Conservation (phyloP, 2,113 vertebrate genomes). For the Glaucomys volans region DNA sequence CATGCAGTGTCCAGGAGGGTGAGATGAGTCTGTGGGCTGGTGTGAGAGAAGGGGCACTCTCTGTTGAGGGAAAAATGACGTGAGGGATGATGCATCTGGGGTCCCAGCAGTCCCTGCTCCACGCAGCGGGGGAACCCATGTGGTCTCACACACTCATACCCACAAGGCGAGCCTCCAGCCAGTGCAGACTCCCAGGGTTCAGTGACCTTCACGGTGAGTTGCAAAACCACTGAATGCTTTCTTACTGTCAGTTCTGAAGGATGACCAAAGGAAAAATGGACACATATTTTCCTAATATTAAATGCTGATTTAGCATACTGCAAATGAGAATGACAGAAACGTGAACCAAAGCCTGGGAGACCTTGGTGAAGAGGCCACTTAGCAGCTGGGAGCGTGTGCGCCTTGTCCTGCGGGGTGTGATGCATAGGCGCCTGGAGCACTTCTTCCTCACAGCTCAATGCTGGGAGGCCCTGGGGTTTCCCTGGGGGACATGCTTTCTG, state of each 20-base stretch:
- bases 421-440: too few relatives aligned
- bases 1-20: not conserved
- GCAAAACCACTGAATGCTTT: not conserved
- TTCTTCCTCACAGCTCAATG: too few relatives aligned
- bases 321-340: not conserved
- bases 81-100: too few relatives aligned
- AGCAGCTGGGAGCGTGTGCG: not conserved
- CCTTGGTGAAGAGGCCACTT: too few relatives aligned
- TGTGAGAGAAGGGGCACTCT: not conserved
- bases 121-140: not conserved
- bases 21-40: not conserved
- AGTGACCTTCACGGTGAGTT: not conserved
- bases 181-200: too few relatives aligned
- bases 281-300: not conserved
- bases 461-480: too few relatives aligned
- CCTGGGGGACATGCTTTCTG: too few relatives aligned
- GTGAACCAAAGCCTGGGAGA: too few relatives aligned
- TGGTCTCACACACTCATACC: fast-evolving
- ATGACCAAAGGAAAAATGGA: not conserved
- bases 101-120: not conserved
- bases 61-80: too few relatives aligned
- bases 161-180: fast-evolving
- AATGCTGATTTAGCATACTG: not conserved
- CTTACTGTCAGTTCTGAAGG: not conserved
- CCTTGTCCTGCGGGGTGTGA: too few relatives aligned